These are phyloP conservation scores for Sander vitreus DNA, from an alignment of 2,113 vertebrate species.

Conservation along the genomic window DNA sequence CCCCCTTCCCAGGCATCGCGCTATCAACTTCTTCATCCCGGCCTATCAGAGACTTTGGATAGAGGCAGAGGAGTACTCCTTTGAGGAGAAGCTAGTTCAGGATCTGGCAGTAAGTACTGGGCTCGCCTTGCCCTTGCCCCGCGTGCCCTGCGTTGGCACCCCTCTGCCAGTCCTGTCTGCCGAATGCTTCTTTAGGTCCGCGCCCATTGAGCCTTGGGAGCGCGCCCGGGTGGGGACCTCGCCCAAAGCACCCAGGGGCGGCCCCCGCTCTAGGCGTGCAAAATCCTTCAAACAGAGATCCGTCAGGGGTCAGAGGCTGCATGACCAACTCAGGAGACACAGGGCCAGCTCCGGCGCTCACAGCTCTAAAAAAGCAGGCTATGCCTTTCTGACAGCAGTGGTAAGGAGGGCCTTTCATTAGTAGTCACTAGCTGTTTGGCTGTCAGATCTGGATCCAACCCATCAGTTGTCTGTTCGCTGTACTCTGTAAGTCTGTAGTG, in stretches of 20 bases:
- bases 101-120: conserved; percentile 99
- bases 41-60: conserved; percentile 99
- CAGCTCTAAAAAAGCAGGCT: conserved; percentile 79
- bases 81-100: conserved; percentile 99
- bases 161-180: conserved; percentile 78
- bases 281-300: conserved; percentile 79
- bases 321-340: conserved; percentile 82
- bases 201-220: conserved; percentile 80
- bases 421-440: conserved; percentile 79
- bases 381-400: conserved; percentile 74
- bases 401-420: conserved; percentile 78
- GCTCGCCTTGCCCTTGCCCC: conserved; percentile 72
- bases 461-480: conserved; percentile 80
- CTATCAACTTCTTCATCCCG: conserved; percentile 99
- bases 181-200: conserved; percentile 83
- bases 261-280: conserved; percentile 74
- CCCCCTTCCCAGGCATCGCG: conserved; percentile 97
- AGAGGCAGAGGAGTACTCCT: conserved; percentile 99
- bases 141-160: conserved; percentile 84
- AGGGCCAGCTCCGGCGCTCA: conserved; percentile 77
- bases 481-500: conserved; percentile 82
- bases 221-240: conserved; percentile 69
- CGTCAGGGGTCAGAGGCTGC: conserved; percentile 83
- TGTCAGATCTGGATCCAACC: conserved; percentile 78
- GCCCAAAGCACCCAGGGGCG: conserved; percentile 71